These are phyloP conservation scores for Ferrisia virgata DNA, from an alignment of 2,888 invertebrate genomes.

Conservation along the genomic window DNA sequence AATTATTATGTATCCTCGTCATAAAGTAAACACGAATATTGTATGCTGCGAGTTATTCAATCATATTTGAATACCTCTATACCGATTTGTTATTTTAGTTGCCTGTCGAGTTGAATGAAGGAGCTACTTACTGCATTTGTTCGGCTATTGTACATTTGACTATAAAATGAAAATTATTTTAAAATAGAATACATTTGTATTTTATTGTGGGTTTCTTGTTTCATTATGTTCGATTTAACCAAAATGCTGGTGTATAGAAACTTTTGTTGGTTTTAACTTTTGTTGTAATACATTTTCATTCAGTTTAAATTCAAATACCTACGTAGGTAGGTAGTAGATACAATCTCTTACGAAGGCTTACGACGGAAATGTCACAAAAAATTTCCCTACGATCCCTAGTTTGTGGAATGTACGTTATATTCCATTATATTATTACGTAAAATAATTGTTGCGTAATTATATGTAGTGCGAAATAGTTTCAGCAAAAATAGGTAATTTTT, in stretches of 20 bases:
- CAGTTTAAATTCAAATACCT: neutral
- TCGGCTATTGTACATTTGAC: neutral
- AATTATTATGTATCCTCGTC: too few relatives aligned
- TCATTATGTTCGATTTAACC: neutral
- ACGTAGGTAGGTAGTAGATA: neutral
- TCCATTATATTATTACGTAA: too few relatives aligned
- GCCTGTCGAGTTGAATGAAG: neutral
- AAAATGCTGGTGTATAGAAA: neutral
- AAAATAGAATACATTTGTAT: neutral
- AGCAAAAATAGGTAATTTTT: too few relatives aligned
- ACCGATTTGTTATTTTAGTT: slow-evolving; percentile 6
- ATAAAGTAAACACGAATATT: neutral
- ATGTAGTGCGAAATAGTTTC: too few relatives aligned
- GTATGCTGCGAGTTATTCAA: neutral
- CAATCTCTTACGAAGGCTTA: too few relatives aligned
- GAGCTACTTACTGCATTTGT: neutral
- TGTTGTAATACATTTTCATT: neutral
- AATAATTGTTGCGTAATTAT: too few relatives aligned
- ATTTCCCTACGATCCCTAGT: too few relatives aligned
- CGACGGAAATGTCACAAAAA: too few relatives aligned
- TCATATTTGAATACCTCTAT: neutral
- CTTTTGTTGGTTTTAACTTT: too few relatives aligned
- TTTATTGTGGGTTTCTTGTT: neutral
- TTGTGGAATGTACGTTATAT: too few relatives aligned
- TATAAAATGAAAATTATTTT: neutral